A percentile compares a stretch with the other conserved stretches of the same genome.
Evolutionary conservation across 2,888 invertebrate species (phyloP).

Genomic region (Cosmorhoe ocellata): DNA sequence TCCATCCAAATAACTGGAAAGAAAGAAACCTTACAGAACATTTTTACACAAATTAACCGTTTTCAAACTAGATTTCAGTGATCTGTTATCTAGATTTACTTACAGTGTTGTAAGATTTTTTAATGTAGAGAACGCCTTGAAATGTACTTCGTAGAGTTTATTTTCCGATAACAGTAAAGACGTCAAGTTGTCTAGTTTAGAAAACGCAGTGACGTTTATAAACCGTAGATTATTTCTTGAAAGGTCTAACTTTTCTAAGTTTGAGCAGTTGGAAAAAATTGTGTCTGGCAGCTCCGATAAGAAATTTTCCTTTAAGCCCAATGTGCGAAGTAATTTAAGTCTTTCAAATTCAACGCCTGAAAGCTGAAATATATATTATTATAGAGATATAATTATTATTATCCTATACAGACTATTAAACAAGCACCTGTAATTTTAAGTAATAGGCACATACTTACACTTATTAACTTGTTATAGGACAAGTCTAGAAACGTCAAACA

Average conservation of each 20-base stretch:
- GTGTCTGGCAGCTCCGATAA: constrained; percentile 80
- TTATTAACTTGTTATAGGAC: constrained; percentile 78
- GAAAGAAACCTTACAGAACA: not conserved
- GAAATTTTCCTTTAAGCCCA: constrained; percentile 87
- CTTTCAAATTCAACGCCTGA: constrained; percentile 80
- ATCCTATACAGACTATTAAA: not conserved
- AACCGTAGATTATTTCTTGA: constrained; percentile 86
- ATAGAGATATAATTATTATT: too few relatives aligned
- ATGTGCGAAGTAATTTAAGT: constrained; percentile 80
- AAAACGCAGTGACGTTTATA: constrained; percentile 83
- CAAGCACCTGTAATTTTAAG: too few relatives aligned
- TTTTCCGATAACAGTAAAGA: constrained; percentile 88
- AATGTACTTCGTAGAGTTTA: constrained; percentile 84
- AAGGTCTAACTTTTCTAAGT: constrained; percentile 85
- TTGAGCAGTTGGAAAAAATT: constrained; percentile 80
- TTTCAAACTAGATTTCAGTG: too few relatives aligned
- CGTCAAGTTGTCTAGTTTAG: constrained; percentile 84
- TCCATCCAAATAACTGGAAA: constrained; percentile 87
- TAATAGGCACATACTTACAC: constrained; percentile 69
- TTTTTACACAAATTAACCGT: too few relatives aligned
- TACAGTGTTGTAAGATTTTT: constrained; percentile 87
- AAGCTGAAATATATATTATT: constrained; percentile 78
- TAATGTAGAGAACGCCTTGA: constrained; percentile 84
- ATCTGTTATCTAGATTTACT: constrained; percentile 63
- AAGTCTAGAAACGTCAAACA: constrained; percentile 80